These are phyloP conservation scores for Biston stratarius DNA, from an alignment of 2,888 invertebrate species.

Conservation along the genomic window DNA sequence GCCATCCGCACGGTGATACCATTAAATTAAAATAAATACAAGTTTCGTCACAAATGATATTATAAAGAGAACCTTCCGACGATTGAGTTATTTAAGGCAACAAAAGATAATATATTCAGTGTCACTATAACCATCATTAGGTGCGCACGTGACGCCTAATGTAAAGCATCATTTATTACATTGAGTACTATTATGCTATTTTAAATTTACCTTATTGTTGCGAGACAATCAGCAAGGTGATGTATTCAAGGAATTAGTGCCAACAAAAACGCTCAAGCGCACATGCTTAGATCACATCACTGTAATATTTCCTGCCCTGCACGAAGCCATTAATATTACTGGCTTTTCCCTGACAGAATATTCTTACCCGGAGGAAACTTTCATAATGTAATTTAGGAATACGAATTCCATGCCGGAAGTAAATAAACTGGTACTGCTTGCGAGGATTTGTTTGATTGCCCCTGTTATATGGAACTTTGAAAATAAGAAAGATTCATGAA, in stretches of 20 bases:
- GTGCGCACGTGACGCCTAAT: neutral
- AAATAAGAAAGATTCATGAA: too few species aligned
- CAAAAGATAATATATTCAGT: constrained; percentile 1
- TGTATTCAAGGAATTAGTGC: neutral
- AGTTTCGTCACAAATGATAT: neutral
- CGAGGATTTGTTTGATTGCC: too few species aligned
- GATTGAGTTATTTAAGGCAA: neutral
- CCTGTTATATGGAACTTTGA: too few species aligned
- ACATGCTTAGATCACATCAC: neutral
- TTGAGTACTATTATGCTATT: neutral
- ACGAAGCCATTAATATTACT: too few species aligned
- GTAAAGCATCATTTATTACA: neutral
- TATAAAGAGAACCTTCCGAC: neutral
- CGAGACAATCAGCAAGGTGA: constrained; percentile 2
- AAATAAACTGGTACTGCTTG: too few species aligned
- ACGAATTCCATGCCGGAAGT: too few species aligned
- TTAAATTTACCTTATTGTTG: constrained; percentile 6
- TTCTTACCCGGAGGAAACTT: too few species aligned
- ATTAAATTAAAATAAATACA: too few species aligned
- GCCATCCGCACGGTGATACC: too few species aligned
- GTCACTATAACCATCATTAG: constrained; percentile 4
- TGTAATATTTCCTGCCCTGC: neutral
- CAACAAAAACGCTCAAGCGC: neutral
- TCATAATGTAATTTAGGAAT: too few species aligned
- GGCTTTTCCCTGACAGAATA: too few species aligned